Percentiles rank a stretch among this genome's conserved stretches.
Conservation (phyloP, 1,140 invertebrate genomes). For the Parapsyche elsis region DNA sequence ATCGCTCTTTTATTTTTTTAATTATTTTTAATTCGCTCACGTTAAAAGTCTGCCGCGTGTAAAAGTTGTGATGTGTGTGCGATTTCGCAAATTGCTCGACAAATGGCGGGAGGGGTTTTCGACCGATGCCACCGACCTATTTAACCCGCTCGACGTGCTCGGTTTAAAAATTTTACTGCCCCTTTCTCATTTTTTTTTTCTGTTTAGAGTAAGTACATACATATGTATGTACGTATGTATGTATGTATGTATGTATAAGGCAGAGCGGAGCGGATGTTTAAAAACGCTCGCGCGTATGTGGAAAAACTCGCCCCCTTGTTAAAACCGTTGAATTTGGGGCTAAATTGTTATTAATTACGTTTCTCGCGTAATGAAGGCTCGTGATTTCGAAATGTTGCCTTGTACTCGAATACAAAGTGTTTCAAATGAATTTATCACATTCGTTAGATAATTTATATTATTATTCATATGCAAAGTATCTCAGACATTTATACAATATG, state of each 20-base stretch:
- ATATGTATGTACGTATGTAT: neutral
- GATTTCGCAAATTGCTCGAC: neutral
- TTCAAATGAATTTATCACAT: neutral
- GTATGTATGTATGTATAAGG: neutral
- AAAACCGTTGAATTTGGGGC: neutral
- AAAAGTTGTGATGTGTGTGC: neutral
- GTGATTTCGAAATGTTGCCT: neutral
- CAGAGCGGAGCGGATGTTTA: too few relatives aligned
- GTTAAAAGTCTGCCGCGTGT: neutral
- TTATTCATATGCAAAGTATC: too few relatives aligned
- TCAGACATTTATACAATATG: too few relatives aligned
- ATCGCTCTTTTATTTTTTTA: neutral
- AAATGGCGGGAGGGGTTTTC: neutral
- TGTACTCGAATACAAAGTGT: neutral
- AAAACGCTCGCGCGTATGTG: neutral
- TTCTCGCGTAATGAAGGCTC: neutral
- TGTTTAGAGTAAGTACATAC: too few relatives aligned
- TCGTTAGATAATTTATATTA: too few relatives aligned
- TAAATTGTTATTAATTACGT: slow-evolving; percentile 29
- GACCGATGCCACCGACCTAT: neutral
- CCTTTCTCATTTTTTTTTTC: neutral
- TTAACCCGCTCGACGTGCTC: slow-evolving; percentile 7
- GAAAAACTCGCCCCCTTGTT: neutral
- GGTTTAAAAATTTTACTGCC: neutral
- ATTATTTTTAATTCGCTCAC: neutral